phyloP scores from a whole-genome alignment of 2,797 vertebrate species.

The Acipenser ruthenus region DNA sequence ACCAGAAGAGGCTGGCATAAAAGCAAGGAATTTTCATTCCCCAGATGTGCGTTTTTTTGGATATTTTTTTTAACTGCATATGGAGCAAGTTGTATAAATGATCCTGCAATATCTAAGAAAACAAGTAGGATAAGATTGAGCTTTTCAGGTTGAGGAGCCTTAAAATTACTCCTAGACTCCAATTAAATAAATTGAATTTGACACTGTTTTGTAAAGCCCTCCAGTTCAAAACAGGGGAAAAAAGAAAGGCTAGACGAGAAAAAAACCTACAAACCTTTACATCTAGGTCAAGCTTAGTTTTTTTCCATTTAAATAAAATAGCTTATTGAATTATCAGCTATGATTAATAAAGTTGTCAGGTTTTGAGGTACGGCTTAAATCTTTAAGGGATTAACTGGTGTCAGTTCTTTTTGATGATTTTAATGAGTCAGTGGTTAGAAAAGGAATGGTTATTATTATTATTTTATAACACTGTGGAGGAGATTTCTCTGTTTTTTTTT shows the following conservation, averaged over 20 bases:
- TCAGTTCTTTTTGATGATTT: constrained; percentile 24
- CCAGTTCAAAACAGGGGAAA: no score
- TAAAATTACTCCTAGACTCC: no score
- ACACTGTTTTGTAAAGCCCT: no score
- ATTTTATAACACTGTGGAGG: constrained; percentile 36
- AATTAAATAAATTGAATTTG: no score
- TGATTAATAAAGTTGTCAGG: constrained; percentile 9
- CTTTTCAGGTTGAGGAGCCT: no score
- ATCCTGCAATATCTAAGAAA: constrained; percentile 1
- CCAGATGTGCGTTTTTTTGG: neutral
- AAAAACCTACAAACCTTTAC: no score
- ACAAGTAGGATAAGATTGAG: neutral
- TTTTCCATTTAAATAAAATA: constrained; percentile 20
- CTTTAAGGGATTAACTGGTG: constrained; percentile 15
- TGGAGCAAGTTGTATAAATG: neutral
- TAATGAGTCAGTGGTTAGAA: constrained; percentile 25
- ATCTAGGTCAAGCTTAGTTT: neutral
- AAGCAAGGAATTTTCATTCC: neutral
- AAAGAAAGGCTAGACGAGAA: no score
- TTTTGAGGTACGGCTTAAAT: constrained; percentile 15
- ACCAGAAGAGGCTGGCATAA: neutral
- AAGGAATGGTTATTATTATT: constrained; percentile 33
- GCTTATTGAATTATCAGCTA: constrained; percentile 19
- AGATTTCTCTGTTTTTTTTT: constrained; percentile 25
- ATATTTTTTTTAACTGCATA: neutral